phyloP scores from a whole-genome alignment of 2,797 vertebrate species.

The Trachops cirrhosus region DNA sequence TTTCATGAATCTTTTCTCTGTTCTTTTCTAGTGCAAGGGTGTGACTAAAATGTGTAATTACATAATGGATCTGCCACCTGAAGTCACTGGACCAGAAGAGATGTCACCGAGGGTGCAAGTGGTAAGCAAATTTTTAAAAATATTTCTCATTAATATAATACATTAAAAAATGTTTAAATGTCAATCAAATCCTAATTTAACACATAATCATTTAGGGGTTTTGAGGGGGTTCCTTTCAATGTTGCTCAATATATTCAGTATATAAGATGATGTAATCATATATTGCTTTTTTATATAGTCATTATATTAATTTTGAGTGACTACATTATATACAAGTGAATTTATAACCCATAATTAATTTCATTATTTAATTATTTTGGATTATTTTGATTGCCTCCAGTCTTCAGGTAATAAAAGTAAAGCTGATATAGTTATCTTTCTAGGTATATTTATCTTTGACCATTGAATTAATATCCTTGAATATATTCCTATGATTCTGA shows the following conservation, averaged over 20 bases:
- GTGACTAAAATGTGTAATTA: conserved; percentile 95
- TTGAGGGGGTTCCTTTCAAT: not conserved
- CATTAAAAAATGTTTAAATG: not conserved
- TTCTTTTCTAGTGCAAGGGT: conserved; percentile 90
- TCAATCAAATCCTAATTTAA: conserved; percentile 3
- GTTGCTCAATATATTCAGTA: not conserved
- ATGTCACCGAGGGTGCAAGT: conserved; percentile 90
- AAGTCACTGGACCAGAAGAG: conserved; percentile 92
- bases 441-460: not conserved
- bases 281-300: not conserved
- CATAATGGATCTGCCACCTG: conserved; percentile 94
- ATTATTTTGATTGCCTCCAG: not conserved
- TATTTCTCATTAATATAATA: not conserved
- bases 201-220: not conserved
- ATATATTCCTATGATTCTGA: not conserved
- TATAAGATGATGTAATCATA: not conserved
- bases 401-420: not conserved
- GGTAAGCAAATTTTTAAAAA: conserved; percentile 84
- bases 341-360: not conserved
- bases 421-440: not conserved
- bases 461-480: not conserved
- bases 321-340: not conserved
- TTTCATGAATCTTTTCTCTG: not conserved
- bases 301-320: conserved; percentile 20
- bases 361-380: conserved; percentile 1